These are phyloP conservation scores for Drosophila leontia DNA, from an alignment of 1,140 invertebrate genomes.

Conservation along the genomic window DNA sequence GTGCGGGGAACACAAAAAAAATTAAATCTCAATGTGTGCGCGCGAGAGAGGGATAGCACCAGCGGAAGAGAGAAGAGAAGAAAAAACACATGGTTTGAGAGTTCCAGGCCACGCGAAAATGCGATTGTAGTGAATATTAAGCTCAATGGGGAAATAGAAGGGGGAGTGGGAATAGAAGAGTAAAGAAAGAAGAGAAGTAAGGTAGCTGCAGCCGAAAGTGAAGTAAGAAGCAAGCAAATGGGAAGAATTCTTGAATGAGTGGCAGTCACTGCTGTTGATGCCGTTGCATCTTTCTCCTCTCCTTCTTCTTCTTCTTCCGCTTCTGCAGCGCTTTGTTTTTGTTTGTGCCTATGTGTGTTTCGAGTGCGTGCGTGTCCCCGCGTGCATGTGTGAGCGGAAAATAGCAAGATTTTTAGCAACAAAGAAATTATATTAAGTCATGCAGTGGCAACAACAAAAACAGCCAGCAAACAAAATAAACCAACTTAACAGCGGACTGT, in stretches of 20 bases:
- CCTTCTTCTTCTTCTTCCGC: slow-evolving; percentile 16
- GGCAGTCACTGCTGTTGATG: neutral
- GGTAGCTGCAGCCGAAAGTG: too few relatives aligned
- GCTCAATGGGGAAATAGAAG: neutral
- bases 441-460: slow-evolving; percentile 22
- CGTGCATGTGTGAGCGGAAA: slow-evolving; percentile 6
- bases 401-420: slow-evolving; percentile 28
- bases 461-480: slow-evolving; percentile 8
- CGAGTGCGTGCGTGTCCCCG: neutral
- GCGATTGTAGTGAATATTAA: slow-evolving; percentile 5
- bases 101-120: slow-evolving; percentile 45
- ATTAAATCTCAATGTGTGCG: slow-evolving; percentile 6
- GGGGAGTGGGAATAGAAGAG: neutral
- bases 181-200: neutral
- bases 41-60: slow-evolving; percentile 15
- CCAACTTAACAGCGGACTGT: neutral
- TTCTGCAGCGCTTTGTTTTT: slow-evolving; percentile 45
- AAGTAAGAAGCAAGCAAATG: neutral
- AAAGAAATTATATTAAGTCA: slow-evolving; percentile 54
- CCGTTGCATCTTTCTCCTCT: neutral
- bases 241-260: slow-evolving; percentile 46
- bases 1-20: slow-evolving; percentile 21
- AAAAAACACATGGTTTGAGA: slow-evolving; percentile 41
- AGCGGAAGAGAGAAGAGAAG: slow-evolving; percentile 5
- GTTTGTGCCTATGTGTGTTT: slow-evolving; percentile 7